phyloP scores from a whole-genome alignment of 2,797 vertebrate species.

The Synaphobranchus kaupii region DNA sequence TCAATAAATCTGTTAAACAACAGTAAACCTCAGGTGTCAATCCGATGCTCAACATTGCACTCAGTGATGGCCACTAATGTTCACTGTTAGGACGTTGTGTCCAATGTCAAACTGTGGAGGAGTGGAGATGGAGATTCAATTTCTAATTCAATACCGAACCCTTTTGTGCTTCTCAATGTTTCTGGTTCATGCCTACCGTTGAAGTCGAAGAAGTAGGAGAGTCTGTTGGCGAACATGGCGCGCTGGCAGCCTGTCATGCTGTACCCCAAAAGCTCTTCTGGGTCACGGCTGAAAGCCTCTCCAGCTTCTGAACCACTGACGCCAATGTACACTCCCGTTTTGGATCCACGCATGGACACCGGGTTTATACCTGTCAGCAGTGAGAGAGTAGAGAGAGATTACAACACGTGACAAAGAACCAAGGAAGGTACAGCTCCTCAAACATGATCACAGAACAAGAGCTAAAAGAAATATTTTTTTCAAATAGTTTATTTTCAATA shows the following conservation, averaged over 20 bases:
- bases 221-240: constrained; percentile 94
- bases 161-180: neutral
- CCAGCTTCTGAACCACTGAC: constrained; percentile 89
- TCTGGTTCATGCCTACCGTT: constrained; percentile 71
- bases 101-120: neutral
- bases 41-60: neutral
- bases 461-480: neutral
- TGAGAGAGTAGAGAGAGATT: neutral
- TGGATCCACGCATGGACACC: constrained; percentile 77
- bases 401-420: neutral
- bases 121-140: neutral
- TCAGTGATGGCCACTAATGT: neutral
- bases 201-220: constrained; percentile 94
- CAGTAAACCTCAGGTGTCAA: neutral
- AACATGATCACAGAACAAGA: neutral
- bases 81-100: neutral
- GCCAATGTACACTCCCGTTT: constrained; percentile 91
- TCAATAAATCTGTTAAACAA: neutral
- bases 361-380: constrained; percentile 83
- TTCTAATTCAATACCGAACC: neutral
- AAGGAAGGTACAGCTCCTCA: neutral
- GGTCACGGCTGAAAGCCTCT: constrained; percentile 90
- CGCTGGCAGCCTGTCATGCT: constrained; percentile 98
- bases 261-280: constrained; percentile 91
- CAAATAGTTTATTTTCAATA: neutral